Evolutionary conservation across 2,888 invertebrate genomes (phyloP), one percentile per base, ranked within the genome.

Genomic region (Cheilosia impressa): DNA sequence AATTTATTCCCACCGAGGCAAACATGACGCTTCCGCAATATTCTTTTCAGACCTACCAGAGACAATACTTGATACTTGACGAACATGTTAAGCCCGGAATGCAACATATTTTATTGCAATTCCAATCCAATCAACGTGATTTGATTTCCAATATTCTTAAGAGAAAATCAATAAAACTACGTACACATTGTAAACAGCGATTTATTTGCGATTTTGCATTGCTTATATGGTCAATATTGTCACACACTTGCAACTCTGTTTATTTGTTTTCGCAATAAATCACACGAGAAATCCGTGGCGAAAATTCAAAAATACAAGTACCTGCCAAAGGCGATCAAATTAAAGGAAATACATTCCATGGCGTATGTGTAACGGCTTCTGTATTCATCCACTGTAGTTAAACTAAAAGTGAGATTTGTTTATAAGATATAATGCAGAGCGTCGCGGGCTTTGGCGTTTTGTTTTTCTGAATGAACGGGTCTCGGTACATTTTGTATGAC

Each of bases 261-360:
- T n/a, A 57, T 57, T 62, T 24, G 41, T 27, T 45, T 62, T 45
- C n/a, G 41, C 4, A 9, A 62, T 60, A 27, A 43, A 60, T 43
- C n/a, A 43, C 24, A 10, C 1, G 9, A 9, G 5, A 62, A n/a
- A 17, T 27, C 17, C 57, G 57, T 57, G 57, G 38, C 4, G 2
- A n/a, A 27, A 24, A 43, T 41, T 27, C 43, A 27, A 60, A 43
- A 1, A 7, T n/a, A 2, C 7, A 9, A 9, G 9, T 31, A 31
- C 43, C 43, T 24, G 9, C 15, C 4, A 43, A 13, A 22, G 19
- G 13, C 15, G 9, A 43, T 13, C 7, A 19, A 17, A 34, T 17
- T 34, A 19, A 17, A 57, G 57, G 57, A 57, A 57, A 38, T 10
- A 19, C 52, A 66, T 66, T 66, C 65, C 65, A 38, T 52, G n/a